Percentiles rank a stretch among this genome's conserved stretches.
Conservation (phyloP, 1,140 invertebrate species). For the Scaptomyza pallida region DNA sequence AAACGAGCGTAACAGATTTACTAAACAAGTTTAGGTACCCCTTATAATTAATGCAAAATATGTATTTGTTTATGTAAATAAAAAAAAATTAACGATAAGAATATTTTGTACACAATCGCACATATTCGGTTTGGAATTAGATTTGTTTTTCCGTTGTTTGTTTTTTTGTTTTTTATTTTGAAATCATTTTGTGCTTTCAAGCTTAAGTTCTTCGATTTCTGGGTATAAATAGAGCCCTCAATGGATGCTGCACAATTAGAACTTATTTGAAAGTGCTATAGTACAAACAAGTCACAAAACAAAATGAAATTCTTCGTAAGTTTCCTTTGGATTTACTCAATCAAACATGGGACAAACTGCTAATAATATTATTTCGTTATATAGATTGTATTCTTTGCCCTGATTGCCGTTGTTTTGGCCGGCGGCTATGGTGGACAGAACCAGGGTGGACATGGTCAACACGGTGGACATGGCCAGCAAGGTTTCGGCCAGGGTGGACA, state of each 20-base stretch:
- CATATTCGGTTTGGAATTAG: neutral
- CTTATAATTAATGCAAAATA: neutral
- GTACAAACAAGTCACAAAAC: constrained; percentile 5
- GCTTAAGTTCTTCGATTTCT: neutral
- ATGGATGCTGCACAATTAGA: constrained; percentile 5
- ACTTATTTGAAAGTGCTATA: constrained; percentile 15
- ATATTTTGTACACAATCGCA: neutral
- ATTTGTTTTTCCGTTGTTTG: constrained; percentile 18
- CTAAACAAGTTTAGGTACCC: neutral
- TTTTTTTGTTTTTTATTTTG: constrained; percentile 9
- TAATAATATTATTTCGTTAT: neutral
- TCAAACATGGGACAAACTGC: neutral
- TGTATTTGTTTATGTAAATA: neutral
- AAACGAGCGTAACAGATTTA: neutral
- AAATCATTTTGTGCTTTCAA: neutral
- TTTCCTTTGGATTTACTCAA: neutral
- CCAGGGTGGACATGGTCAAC: constrained; percentile 17
- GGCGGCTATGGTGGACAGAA: neutral
- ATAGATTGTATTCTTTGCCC: constrained; percentile 17
- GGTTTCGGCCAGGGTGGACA: constrained; percentile 8
- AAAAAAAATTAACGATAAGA: constrained; percentile 1
- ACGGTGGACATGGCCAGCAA: constrained; percentile 13
- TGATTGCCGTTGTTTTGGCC: constrained; percentile 16
- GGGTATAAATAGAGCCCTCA: constrained; percentile 11
- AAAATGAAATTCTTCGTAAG: constrained; percentile 35